Conservation (phyloP, 1,140 invertebrate species). For the Achatina immaculata region DNA sequence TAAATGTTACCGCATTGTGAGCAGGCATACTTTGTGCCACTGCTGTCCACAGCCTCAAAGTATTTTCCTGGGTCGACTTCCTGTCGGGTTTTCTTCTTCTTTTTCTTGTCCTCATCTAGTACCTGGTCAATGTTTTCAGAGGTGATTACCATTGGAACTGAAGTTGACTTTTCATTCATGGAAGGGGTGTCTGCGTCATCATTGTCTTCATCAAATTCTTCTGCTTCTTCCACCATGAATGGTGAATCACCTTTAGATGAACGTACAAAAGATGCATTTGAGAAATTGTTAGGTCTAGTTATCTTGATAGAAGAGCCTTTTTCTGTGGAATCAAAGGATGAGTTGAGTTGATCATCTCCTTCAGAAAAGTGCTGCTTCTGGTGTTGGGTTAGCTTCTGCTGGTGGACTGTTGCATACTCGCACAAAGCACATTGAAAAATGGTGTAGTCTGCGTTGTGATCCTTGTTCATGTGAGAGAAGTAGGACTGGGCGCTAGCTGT, state of each 20-base stretch:
- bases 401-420: constrained; percentile 66
- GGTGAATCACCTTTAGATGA: not conserved
- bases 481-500: constrained; percentile 58
- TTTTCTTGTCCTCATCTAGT: constrained; percentile 44
- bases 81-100: constrained; percentile 65
- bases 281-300: constrained; percentile 19
- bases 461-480: constrained; percentile 58
- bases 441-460: constrained; percentile 51
- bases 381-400: constrained; percentile 64
- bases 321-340: not conserved
- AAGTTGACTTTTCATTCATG: not conserved
- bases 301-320: not conserved
- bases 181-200: constrained; percentile 47
- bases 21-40: constrained; percentile 69
- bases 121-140: constrained; percentile 29
- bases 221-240: constrained; percentile 40
- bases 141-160: constrained; percentile 15
- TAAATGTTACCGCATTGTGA: constrained; percentile 71
- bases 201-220: constrained; percentile 51
- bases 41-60: constrained; percentile 64
- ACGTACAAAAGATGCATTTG: not conserved
- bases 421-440: constrained; percentile 66
- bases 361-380: constrained; percentile 53
- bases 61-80: constrained; percentile 70
- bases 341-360: not conserved